Conservation (phyloP, 1,140 invertebrate genomes). For the Eciton burchellii region DNA sequence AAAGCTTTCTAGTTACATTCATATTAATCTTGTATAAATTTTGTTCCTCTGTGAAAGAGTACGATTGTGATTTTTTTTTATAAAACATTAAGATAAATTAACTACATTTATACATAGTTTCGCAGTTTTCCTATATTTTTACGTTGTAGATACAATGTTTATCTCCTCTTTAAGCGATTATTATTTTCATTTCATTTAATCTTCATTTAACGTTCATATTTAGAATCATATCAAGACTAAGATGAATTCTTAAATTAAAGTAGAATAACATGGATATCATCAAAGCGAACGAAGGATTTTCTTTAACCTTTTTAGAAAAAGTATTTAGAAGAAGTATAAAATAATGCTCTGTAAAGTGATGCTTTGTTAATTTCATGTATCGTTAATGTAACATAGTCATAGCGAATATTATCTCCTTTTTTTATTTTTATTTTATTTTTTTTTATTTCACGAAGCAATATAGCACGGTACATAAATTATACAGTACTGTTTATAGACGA, state of each 20-base stretch:
- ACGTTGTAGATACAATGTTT: neutral
- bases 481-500: slow-evolving; percentile 65
- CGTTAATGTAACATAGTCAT: slow-evolving; percentile 40
- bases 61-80: slow-evolving; percentile 29
- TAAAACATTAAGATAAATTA: slow-evolving; percentile 9
- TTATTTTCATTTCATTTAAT: slow-evolving; percentile 16
- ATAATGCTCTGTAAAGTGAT: neutral
- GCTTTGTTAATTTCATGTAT: neutral
- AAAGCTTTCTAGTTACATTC: slow-evolving; percentile 20
- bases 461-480: too few relatives aligned
- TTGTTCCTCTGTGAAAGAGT: neutral
- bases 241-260: slow-evolving; percentile 12
- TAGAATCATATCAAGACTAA: slow-evolving; percentile 7
- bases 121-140: neutral
- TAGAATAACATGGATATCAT: neutral
- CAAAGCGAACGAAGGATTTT: slow-evolving; percentile 22
- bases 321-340: neutral
- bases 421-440: too few relatives aligned
- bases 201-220: neutral
- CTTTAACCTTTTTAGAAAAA: slow-evolving; percentile 6
- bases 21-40: slow-evolving; percentile 16
- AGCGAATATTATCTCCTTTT: slow-evolving; percentile 43
- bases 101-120: slow-evolving; percentile 14
- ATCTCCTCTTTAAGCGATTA: neutral
- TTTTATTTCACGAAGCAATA: too few relatives aligned